phyloP scores from a whole-genome alignment of 2,888 invertebrate genomes.

The Phyllotreta striolata region DNA sequence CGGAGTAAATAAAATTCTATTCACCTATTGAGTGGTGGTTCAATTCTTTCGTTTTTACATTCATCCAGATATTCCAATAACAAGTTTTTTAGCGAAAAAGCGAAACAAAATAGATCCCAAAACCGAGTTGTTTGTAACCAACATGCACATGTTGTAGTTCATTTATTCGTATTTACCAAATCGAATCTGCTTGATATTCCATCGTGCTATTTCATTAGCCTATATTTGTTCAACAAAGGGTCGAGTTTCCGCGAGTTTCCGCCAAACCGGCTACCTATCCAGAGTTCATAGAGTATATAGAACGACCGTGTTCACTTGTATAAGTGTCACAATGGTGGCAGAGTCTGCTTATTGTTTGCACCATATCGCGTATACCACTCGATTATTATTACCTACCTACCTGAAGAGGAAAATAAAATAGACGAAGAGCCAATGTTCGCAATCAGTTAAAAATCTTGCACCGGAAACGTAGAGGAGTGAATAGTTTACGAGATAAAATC shows the following conservation, averaged over 20 bases:
- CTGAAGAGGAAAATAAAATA: neutral
- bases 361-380: neutral
- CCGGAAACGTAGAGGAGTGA: neutral
- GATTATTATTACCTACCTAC: constrained; percentile 9
- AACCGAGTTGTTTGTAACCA: constrained; percentile 11
- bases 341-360: constrained; percentile 44
- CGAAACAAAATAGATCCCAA: too few species aligned
- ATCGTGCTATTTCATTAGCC: constrained; percentile 46
- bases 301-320: constrained; percentile 35
- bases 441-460: neutral
- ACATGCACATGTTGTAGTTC: constrained; percentile 23
- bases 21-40: too few species aligned
- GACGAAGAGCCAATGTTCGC: constrained; percentile 2
- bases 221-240: constrained; percentile 47
- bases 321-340: constrained; percentile 43
- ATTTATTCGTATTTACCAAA: constrained; percentile 35
- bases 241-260: constrained; percentile 44
- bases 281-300: constrained; percentile 46
- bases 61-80: too few species aligned
- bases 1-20: too few species aligned
- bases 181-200: constrained; percentile 36
- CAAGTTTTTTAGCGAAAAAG: too few species aligned
- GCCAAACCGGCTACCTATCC: constrained; percentile 41
- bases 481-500: too few species aligned
- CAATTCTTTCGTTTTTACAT: too few species aligned